Evolutionary conservation across 2,797 vertebrate species (phyloP), one percentile per base, ranked within the genome.

Genomic region (Hypotaenidia okinawae): DNA sequence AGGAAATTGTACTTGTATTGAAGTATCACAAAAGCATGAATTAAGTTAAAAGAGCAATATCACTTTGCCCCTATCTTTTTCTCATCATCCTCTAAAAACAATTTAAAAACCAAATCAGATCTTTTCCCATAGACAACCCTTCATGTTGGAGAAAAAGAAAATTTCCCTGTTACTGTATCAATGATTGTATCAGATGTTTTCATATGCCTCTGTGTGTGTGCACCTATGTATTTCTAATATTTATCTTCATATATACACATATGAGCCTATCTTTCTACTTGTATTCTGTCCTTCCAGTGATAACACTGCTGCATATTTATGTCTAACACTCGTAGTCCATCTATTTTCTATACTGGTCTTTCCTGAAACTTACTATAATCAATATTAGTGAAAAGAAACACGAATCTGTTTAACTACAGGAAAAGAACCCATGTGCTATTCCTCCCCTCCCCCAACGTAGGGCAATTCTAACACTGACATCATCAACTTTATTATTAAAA

Each of bases 391-490:
- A 73, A 90, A 83, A 61, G 9, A 19, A 95, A 90, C 75, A 11
- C 0, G 2, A 28, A 54, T 72, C 5, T 52, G 4, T 66, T 80
- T 63, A 49, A 39, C 30, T 39, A 55, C 22, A 75, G 13, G 81
- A 47, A 85, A 94, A 89, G 33, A 89, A 87, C 8, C 8, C 18
- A 8, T 28, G 11, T 7, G 3, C 21, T 10, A 16, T 62, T 10
- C 6, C 59, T 61, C 9, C 6, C 35, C 22, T 54, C 3, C 4
- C 10, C 2, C 4, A 14, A 5, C 6, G 13, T 6, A 9, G 12
- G 14, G 49, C 19, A 83, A 22, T 6, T 47, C 2, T 47, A 37
- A 45, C 27, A 30, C 2, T 67, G 22, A 16, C 17, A 74, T 1
- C 27, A 62, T 39, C 6, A 23, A 14, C 73, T 27, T 70, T 67